These are phyloP conservation scores for Mactra quadrangularis DNA, from an alignment of 1,140 invertebrate genomes.

Conservation along the genomic window DNA sequence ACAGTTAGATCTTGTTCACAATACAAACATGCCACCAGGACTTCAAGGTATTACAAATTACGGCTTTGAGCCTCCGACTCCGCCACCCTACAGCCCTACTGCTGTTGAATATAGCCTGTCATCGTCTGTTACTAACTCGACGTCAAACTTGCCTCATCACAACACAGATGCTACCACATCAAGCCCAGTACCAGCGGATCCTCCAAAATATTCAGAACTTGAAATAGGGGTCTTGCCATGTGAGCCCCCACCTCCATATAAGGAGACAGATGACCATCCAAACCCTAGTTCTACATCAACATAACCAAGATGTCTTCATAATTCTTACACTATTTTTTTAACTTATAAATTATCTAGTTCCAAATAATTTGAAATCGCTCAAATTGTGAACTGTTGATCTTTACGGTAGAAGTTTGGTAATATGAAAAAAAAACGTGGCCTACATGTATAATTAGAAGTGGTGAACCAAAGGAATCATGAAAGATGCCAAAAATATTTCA, in stretches of 20 bases:
- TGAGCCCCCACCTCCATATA: conserved; percentile 10
- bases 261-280: neutral
- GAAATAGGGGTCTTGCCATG: neutral
- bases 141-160: too few species aligned
- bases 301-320: too few species aligned
- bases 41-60: conserved; percentile 9
- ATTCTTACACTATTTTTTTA: too few species aligned
- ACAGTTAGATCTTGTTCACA: neutral
- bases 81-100: conserved; percentile 12
- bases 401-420: too few species aligned
- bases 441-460: too few species aligned
- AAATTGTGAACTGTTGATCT: too few species aligned
- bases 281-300: too few species aligned
- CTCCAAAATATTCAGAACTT: conserved; percentile 23
- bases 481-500: too few species aligned
- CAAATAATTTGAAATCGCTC: too few species aligned
- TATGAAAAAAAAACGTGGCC: too few species aligned
- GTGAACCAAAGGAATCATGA: too few species aligned
- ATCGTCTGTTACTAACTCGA: neutral
- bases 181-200: neutral
- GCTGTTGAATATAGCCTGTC: neutral
- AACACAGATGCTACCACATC: neutral
- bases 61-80: conserved; percentile 20
- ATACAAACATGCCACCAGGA: conserved; percentile 8
- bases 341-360: too few species aligned